A percentile compares a stretch with the other conserved stretches of the same genome.
These are phyloP conservation scores for Sternarchorhynchus goeldii DNA, from an alignment of 2,797 vertebrate species.

Conservation along the genomic window DNA sequence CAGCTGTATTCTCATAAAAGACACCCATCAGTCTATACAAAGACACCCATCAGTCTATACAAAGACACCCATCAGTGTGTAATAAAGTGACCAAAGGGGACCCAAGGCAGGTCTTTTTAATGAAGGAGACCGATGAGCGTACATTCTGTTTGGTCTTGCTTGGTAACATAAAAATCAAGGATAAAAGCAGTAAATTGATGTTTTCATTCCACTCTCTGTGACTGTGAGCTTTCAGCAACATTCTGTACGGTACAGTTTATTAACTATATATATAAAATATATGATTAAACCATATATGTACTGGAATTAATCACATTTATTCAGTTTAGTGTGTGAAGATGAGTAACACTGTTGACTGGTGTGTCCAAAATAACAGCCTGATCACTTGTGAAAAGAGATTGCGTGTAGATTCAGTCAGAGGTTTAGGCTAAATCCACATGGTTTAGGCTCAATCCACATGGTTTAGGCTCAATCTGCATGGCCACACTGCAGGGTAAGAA, in stretches of 20 bases:
- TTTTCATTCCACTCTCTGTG: conserved; percentile 6
- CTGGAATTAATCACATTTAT: neutral
- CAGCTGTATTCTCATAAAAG: too few relatives aligned
- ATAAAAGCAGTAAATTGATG: neutral
- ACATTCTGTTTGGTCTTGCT: too few relatives aligned
- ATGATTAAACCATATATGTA: too few relatives aligned
- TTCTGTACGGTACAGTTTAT: neutral
- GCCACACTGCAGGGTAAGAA: conserved; percentile 56
- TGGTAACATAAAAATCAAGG: neutral
- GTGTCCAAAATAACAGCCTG: conserved; percentile 42
- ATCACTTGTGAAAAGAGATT: conserved; percentile 51
- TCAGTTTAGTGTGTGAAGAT: conserved; percentile 12
- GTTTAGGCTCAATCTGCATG: conserved; percentile 39
- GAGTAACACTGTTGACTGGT: conserved; percentile 33
- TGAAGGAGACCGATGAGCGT: too few relatives aligned
- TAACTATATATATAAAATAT: neutral
- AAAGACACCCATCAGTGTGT: too few relatives aligned
- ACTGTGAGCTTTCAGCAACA: neutral
- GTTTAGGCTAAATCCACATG: conserved; percentile 44
- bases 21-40: too few relatives aligned
- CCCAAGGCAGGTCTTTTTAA: too few relatives aligned
- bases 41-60: too few relatives aligned
- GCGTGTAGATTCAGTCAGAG: conserved; percentile 40
- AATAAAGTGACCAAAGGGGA: too few relatives aligned
- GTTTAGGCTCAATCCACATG: conserved; percentile 33